These are phyloP conservation scores for Eulithis prunata DNA, from an alignment of 2,888 invertebrate genomes.

Conservation along the genomic window DNA sequence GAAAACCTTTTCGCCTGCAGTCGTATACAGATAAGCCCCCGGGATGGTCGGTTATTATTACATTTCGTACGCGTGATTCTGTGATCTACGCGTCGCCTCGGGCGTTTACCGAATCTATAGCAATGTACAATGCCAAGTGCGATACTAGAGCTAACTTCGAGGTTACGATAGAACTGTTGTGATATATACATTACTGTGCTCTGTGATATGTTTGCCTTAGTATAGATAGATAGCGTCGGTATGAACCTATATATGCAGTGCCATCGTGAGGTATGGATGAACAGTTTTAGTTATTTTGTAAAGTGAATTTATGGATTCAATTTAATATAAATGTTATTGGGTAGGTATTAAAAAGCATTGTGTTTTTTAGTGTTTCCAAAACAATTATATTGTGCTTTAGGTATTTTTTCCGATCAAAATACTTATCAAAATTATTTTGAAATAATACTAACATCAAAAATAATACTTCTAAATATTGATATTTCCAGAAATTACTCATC, in stretches of 20 bases:
- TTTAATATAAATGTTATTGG: too few relatives aligned
- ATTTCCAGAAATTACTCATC: too few relatives aligned
- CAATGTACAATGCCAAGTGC: slow-evolving; percentile 65
- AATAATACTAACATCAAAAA: too few relatives aligned
- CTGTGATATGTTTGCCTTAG: slow-evolving; percentile 83
- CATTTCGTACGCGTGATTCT: slow-evolving; percentile 77
- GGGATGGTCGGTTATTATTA: slow-evolving; percentile 84
- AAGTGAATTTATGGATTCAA: not conserved
- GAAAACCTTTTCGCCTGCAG: slow-evolving; percentile 83
- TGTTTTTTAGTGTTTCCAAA: too few relatives aligned
- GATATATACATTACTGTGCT: slow-evolving; percentile 59
- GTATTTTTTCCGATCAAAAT: too few relatives aligned
- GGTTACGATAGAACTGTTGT: slow-evolving; percentile 55
- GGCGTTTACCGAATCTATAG: slow-evolving; percentile 74
- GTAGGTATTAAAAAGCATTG: too few relatives aligned
- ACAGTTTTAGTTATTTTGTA: slow-evolving; percentile 41
- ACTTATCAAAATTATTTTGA: too few relatives aligned
- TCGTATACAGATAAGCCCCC: slow-evolving; percentile 83
- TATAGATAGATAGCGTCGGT: slow-evolving; percentile 68
- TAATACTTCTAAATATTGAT: too few relatives aligned
- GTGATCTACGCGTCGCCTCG: slow-evolving; percentile 72
- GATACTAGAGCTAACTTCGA: slow-evolving; percentile 51
- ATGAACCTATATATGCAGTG: slow-evolving; percentile 84
- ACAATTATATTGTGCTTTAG: too few relatives aligned
- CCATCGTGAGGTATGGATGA: slow-evolving; percentile 81